Evolutionary conservation across 2,888 invertebrate genomes (phyloP), one percentile per base, ranked within the genome.

Genomic region (Chironomus tentans): DNA sequence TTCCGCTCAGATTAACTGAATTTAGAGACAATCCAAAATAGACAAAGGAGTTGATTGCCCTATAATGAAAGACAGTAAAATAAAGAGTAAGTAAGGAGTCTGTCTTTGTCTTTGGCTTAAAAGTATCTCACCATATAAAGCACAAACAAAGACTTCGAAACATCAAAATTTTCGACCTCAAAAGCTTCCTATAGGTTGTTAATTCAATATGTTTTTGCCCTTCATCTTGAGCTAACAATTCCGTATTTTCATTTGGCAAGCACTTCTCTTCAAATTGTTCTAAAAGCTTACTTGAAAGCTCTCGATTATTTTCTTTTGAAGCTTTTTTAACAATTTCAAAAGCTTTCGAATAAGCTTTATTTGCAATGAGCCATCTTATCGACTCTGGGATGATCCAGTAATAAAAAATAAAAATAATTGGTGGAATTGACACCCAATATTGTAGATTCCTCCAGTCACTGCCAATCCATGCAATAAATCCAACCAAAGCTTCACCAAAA

Each of bases 21-120:
- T 89, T 90, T 28, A 91, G 82, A 0, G 90, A 89, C 38, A 91
- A 83, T 0, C 91, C 91, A 79, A 90, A 91, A 79, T 87, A 91
- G 3, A 91, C 89, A 77, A 90, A 88, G 0, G 89, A 88, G 80
- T 88, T 90, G 3, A 89, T 87, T 24, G 87, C 85, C 90, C 87
- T 38, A 38, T 4, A 10, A 38, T 7, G 38, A 38, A 38, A 38
- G 38, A 38, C 1, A 38, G 38, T 10, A 38, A 38, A 38, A 38
- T 38, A 38, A 38, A 38, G 38, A 10, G 10, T 10, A 38, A 38
- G 38, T 24, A 24, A 24, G 4, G 24, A 24, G n/a, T n/a, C 24
- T 3, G 24, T 38, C 38, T 10, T 10, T 38, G 38, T 38, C 38
- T 1, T 38, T 10, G 38, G 10, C 38, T 38, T 7, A 10, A 10